phyloP scores from a whole-genome alignment of 2,113 vertebrate genomes.

The Seriola aureovittata region DNA sequence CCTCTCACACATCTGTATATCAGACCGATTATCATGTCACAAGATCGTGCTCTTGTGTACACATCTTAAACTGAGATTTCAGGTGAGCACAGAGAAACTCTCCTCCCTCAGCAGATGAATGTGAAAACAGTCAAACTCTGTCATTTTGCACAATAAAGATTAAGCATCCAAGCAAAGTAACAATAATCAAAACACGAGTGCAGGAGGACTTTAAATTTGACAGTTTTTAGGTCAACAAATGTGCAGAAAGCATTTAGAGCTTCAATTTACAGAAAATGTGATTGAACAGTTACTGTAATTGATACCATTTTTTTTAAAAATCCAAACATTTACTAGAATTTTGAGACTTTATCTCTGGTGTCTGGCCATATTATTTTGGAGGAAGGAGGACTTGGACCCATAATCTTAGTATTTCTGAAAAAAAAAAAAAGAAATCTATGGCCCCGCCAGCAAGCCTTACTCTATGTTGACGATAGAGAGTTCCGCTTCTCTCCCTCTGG shows the following conservation, averaged over 20 bases:
- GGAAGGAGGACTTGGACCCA: background rate
- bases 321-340: background rate
- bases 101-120: no score
- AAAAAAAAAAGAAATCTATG: background rate
- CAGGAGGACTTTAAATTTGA: background rate
- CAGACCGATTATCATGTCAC: no score
- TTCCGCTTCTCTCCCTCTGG: constrained; percentile 12
- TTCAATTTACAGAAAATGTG: background rate
- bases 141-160: background rate
- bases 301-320: background rate
- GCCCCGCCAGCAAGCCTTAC: background rate
- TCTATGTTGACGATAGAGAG: background rate
- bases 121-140: no score
- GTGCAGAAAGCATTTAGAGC: background rate
- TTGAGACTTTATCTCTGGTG: background rate
- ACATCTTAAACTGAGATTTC: no score
- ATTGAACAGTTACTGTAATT: background rate
- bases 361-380: background rate
- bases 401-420: background rate
- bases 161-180: background rate
- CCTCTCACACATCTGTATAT: background rate
- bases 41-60: no score
- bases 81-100: no score
- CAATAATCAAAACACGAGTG: background rate
- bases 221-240: background rate